Base-by-base conservation (phyloP, 2,888 invertebrate genomes). In the Toxonevra muliebris region DNA sequence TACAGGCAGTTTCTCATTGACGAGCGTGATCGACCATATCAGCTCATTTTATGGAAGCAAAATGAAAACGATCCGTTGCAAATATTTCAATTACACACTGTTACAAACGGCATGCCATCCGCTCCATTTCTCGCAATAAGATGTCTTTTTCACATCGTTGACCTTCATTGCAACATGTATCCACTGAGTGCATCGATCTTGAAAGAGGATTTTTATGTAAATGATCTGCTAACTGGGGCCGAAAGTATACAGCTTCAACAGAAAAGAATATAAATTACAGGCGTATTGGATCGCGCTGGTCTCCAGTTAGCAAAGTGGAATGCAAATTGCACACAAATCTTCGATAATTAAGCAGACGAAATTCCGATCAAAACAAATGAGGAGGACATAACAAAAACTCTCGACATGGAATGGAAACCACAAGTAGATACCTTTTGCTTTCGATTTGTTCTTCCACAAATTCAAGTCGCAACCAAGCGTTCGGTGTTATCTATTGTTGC, bases 51-150 rank as follows among this genome's bases (percentile, higher is more conserved):
- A 3, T 61, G 61, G 61, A 19, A 54, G 20, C n/a, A n/a, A n/a
- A n/a, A 15, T 12, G 10, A 12, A 12, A 13, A 30, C 1, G 20
- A 52, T 40, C n/a, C 52, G 12, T 52, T 61, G 13, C 60, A 43
- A 19, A 10, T 60, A 15, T 65, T 41, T 48, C 19, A 48, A 55
- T 57, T 64, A 5, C 57, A 57, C 15, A 64, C 57, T 1, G 54
- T 71, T 1, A 71, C 70, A 4, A 62, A 65, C 53, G 61, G 53
- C 59, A 61, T 54, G n/a, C 61, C 69, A 7, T 58, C 69, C 4
- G 66, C 66, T 15, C 66, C 61, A 15, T 71, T 71, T 59, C 30
- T 71, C 1, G 68, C 68, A 12, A 59, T 69, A 19, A 0, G 57
- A 53, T 67, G 65, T 42, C 60, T 65, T 8, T 59, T 63, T 55